phyloP scores from a whole-genome alignment of 2,113 vertebrate genomes.

The Riparia riparia region DNA sequence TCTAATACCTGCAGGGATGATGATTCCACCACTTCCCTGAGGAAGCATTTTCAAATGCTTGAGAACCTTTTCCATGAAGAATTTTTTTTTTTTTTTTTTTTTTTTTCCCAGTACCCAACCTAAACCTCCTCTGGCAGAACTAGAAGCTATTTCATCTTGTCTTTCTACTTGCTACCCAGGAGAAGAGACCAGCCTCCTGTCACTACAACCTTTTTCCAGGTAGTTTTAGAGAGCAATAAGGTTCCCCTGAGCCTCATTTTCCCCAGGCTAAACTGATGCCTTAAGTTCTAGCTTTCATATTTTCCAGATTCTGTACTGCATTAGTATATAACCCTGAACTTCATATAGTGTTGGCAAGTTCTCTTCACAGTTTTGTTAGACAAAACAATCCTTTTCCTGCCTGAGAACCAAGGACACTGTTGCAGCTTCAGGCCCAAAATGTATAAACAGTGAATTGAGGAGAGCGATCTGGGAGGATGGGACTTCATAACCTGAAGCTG shows the following conservation, averaged over 20 bases:
- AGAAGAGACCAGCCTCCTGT: background rate
- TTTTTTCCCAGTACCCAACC: background rate
- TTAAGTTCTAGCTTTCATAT: background rate
- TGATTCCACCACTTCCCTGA: background rate
- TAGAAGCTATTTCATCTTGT: background rate
- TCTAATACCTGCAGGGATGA: background rate
- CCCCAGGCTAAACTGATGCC: background rate
- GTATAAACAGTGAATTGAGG: background rate
- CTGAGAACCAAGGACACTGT: background rate
- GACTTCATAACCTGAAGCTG: background rate
- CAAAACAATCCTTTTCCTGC: background rate
- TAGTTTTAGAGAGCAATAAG: background rate
- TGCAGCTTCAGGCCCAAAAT: background rate
- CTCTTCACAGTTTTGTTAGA: background rate
- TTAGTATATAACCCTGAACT: background rate
- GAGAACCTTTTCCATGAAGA: background rate
- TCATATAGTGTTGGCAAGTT: background rate
- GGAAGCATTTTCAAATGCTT: background rate
- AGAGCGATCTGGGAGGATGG: background rate
- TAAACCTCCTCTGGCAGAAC: background rate
- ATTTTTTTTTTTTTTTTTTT: background rate
- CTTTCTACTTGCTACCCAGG: accelerated
- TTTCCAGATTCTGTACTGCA: background rate
- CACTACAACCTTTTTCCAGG: background rate
- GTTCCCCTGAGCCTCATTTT: background rate